Percentiles rank a stretch among this genome's conserved stretches.
phyloP scores from a whole-genome alignment of 2,797 vertebrate species.

The Austrolebias charrua region DNA sequence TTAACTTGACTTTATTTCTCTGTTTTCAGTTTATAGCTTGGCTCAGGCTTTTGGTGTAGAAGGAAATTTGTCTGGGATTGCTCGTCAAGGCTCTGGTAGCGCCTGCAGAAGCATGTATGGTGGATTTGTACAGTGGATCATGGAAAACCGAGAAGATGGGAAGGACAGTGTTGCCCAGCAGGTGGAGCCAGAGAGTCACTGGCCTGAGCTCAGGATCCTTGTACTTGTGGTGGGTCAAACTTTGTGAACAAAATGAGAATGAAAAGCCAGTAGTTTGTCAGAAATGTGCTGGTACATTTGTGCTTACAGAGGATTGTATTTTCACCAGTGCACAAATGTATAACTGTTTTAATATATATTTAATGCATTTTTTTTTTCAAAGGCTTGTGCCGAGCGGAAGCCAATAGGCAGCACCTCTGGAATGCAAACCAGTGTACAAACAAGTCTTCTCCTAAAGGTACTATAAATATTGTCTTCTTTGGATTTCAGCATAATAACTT shows the following conservation, averaged over 20 bases:
- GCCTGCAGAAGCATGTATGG: slow-evolving; percentile 94
- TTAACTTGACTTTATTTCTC: not conserved
- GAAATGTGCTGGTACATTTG: not conserved
- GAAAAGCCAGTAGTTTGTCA: not conserved
- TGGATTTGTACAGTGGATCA: slow-evolving; percentile 93
- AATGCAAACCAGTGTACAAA: slow-evolving; percentile 93
- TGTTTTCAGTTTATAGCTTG: slow-evolving; percentile 83
- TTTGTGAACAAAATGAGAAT: not conserved
- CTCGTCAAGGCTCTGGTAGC: slow-evolving; percentile 91
- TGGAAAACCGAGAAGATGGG: slow-evolving; percentile 84
- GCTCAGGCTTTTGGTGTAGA: slow-evolving; percentile 86
- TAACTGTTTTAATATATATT: not conserved
- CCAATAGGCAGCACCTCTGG: slow-evolving; percentile 86
- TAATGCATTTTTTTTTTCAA: slow-evolving; percentile 9
- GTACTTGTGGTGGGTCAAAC: slow-evolving; percentile 88
- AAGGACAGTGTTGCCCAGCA: slow-evolving; percentile 91
- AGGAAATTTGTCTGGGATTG: slow-evolving; percentile 88
- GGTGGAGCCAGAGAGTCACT: slow-evolving; percentile 88
- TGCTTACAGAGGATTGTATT: not conserved
- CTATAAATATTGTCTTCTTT: not conserved
- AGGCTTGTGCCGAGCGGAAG: slow-evolving; percentile 91
- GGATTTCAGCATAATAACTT: not conserved
- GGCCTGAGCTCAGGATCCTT: slow-evolving; percentile 90
- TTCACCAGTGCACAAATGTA: not conserved
- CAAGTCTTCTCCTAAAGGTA: slow-evolving; percentile 90